These are phyloP conservation scores for Lepidonotus clava DNA, from an alignment of 2,888 invertebrate genomes.

Conservation along the genomic window DNA sequence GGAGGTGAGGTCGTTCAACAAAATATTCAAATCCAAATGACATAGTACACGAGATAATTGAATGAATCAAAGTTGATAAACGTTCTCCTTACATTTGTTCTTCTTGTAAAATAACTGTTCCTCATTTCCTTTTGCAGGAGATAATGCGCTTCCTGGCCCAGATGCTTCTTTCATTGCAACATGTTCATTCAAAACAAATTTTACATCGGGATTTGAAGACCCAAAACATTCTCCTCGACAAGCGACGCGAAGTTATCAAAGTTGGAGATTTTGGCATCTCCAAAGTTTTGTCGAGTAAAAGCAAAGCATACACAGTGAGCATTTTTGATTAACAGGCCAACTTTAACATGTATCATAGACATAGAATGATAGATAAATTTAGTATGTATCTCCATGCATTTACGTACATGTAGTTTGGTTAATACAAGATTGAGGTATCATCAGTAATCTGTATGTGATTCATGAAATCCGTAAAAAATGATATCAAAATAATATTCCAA, in stretches of 20 bases:
- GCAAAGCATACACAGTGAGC: conserved; percentile 81
- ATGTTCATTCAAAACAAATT: conserved; percentile 89
- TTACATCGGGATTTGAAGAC: conserved; percentile 92
- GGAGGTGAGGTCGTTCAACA: conserved; percentile 81
- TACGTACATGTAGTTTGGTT: neutral
- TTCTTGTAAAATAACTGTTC: no score
- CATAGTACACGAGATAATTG: neutral
- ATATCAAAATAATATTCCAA: neutral
- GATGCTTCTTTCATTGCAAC: conserved; percentile 88
- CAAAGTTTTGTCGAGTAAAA: conserved; percentile 86
- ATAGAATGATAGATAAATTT: no score
- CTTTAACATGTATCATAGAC: no score
- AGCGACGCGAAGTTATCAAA: conserved; percentile 86
- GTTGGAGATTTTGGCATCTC: conserved; percentile 93
- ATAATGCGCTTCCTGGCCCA: conserved; percentile 87
- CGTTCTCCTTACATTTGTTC: no score
- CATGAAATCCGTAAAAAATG: neutral
- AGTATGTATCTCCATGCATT: no score
- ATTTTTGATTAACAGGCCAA: neutral
- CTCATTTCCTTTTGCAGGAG: conserved; percentile 83
- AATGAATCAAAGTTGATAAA: neutral
- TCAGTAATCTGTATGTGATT: neutral
- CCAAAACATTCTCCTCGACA: conserved; percentile 90
- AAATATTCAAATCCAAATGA: neutral
- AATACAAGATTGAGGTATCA: neutral